Evolutionary conservation across 1,140 invertebrate genomes (phyloP).

Genomic region (Lepidostoma basale): DNA sequence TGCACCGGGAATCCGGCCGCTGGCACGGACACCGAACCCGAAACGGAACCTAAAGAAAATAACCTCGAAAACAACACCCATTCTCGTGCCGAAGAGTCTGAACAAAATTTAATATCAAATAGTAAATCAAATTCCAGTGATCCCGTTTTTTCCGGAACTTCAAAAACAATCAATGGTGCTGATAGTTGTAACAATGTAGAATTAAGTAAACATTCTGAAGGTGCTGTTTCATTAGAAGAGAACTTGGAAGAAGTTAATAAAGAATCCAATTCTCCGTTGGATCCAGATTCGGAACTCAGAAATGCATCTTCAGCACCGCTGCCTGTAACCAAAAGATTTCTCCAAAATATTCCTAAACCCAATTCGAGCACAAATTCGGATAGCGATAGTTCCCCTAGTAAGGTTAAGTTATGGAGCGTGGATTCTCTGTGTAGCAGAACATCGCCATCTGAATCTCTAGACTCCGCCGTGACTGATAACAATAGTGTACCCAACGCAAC

Average conservation of each 20-base stretch:
- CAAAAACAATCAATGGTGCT: slow-evolving; percentile 34
- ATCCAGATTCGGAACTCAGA: slow-evolving; percentile 26
- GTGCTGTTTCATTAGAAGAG: slow-evolving; percentile 38
- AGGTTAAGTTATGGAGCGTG: slow-evolving; percentile 42
- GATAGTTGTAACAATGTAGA: slow-evolving; percentile 34
- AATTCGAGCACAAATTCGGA: slow-evolving; percentile 21
- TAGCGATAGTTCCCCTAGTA: slow-evolving; percentile 32
- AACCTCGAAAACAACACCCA: slow-evolving; percentile 36
- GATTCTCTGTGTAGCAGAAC: slow-evolving; percentile 39
- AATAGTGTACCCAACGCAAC: slow-evolving; percentile 17
- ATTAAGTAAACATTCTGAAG: slow-evolving; percentile 26
- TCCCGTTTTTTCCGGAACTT: neutral
- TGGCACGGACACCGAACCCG: neutral
- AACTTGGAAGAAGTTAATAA: slow-evolving; percentile 23
- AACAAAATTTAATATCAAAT: slow-evolving; percentile 23
- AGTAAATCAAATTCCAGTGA: slow-evolving; percentile 33
- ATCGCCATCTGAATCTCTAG: slow-evolving; percentile 33
- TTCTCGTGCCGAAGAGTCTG: neutral
- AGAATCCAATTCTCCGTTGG: slow-evolving; percentile 3
- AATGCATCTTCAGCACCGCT: slow-evolving; percentile 37
- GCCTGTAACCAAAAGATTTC: slow-evolving; percentile 44
- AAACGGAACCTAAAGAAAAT: slow-evolving; percentile 37
- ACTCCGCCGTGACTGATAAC: slow-evolving; percentile 26
- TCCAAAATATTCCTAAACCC: slow-evolving; percentile 45
- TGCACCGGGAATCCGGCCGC: slow-evolving; percentile 66